Percentiles rank a stretch among this genome's conserved stretches.
Evolutionary conservation across 2,888 invertebrate genomes (phyloP).

Genomic region (Dioctria linearis): DNA sequence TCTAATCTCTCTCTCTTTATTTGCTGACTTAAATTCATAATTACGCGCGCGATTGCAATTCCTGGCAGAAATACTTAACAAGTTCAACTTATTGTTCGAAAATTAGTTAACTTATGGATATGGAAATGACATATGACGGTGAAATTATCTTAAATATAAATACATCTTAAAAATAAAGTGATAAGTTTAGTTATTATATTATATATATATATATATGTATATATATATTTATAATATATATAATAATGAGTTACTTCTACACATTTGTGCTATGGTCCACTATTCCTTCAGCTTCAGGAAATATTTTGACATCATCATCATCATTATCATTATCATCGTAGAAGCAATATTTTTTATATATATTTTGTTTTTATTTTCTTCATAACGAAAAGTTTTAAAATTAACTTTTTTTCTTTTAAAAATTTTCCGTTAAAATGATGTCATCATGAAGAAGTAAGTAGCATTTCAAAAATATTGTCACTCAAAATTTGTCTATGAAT

Average conservation of each 20-base stretch:
- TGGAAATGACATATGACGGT: slow-evolving; percentile 36
- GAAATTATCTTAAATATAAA: not conserved
- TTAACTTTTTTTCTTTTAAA: too few relatives aligned
- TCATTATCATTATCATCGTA: not conserved
- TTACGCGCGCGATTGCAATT: not conserved
- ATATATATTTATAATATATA: not conserved
- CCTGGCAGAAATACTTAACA: slow-evolving; percentile 47
- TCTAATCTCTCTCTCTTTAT: not conserved
- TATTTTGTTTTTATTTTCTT: too few relatives aligned
- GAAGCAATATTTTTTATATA: slow-evolving; percentile 23
- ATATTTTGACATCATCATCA: not conserved
- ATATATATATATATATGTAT: too few relatives aligned
- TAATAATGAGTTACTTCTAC: not conserved
- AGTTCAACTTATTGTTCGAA: slow-evolving; percentile 31
- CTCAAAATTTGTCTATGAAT: not conserved
- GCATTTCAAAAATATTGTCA: slow-evolving; percentile 3
- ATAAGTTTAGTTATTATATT: not conserved
- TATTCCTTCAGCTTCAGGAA: slow-evolving; percentile 26
- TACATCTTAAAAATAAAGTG: not conserved
- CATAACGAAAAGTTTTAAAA: too few relatives aligned
- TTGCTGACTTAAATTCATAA: slow-evolving; percentile 35
- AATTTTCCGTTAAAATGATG: too few relatives aligned
- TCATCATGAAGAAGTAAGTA: not conserved
- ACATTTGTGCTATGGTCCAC: slow-evolving; percentile 47
- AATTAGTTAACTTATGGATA: slow-evolving; percentile 36